phyloP scores from a whole-genome alignment of 2,797 vertebrate genomes.

The Benthosema pterotum region DNA sequence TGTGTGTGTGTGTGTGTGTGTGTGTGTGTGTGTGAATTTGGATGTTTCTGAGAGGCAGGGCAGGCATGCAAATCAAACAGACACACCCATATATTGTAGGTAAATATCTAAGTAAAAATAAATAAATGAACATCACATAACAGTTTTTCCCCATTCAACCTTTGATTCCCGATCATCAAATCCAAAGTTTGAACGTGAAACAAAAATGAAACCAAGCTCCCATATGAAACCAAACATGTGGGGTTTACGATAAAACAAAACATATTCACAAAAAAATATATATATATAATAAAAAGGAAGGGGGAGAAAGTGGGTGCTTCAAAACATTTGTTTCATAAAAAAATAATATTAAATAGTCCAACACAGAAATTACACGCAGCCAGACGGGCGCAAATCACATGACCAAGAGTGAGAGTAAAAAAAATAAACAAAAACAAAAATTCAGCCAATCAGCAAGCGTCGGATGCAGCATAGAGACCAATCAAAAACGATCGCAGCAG shows the following conservation, averaged over 20 bases:
- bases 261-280: conserved; percentile 40
- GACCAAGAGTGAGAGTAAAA: conserved; percentile 72
- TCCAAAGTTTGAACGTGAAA: conserved; percentile 45
- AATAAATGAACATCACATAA: conserved; percentile 54
- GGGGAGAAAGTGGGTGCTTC: conserved; percentile 76
- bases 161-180: conserved; percentile 50
- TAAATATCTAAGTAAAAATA: conserved; percentile 61
- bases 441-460: conserved; percentile 84
- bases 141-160: conserved; percentile 49
- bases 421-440: conserved; percentile 58
- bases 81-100: conserved; percentile 57
- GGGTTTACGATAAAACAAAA: conserved; percentile 70
- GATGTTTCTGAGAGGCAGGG: conserved; percentile 50
- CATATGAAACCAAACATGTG: conserved; percentile 78
- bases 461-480: conserved; percentile 82
- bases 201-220: conserved; percentile 60
- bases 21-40: conserved; percentile 43
- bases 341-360: conserved; percentile 73
- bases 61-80: conserved; percentile 73
- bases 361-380: conserved; percentile 79
- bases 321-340: conserved; percentile 73
- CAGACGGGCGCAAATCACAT: conserved; percentile 81
- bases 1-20: conserved; percentile 6
- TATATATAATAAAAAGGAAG: conserved; percentile 48
- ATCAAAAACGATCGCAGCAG: conserved; percentile 75